These are phyloP conservation scores for Gallinago jamesoni DNA, from an alignment of 2,113 vertebrate species.

Conservation along the genomic window DNA sequence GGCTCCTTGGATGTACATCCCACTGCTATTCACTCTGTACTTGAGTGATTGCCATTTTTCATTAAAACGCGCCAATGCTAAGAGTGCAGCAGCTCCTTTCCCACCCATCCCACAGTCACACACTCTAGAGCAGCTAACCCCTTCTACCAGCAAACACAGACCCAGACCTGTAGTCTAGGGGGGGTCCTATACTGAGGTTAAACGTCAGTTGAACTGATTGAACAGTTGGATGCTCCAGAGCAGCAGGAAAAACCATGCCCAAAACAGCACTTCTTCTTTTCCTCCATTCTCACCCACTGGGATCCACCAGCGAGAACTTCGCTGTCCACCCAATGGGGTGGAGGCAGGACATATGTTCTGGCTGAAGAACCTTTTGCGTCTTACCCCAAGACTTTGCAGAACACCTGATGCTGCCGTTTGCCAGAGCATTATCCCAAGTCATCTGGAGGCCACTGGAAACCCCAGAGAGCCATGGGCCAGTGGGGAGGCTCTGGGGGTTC, in stretches of 20 bases:
- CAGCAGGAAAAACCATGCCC: not conserved
- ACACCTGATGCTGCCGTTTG: not conserved
- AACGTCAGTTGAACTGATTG: not conserved
- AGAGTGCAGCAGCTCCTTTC: not conserved
- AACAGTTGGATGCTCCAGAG: not conserved
- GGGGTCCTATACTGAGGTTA: not conserved
- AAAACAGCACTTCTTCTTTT: not conserved
- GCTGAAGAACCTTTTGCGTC: not conserved
- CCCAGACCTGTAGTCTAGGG: accelerated
- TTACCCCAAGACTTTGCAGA: not conserved
- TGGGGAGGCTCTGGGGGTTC: too few relatives aligned
- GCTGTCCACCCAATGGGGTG: not conserved
- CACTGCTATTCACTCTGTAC: not conserved
- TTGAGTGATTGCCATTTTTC: not conserved
- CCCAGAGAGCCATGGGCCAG: not conserved
- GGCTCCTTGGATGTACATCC: accelerated
- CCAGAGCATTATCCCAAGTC: not conserved
- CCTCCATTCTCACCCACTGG: not conserved
- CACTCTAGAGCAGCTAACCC: accelerated
- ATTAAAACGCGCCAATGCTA: accelerated
- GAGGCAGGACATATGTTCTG: not conserved
- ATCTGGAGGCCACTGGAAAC: not conserved
- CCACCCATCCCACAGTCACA: accelerated
- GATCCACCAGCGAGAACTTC: not conserved
- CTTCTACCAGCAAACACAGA: not conserved